A percentile compares a stretch with the other conserved stretches of the same genome.
phyloP scores from a whole-genome alignment of 92 coral and sea anemone genomes.

The Bergia puertoricense region DNA sequence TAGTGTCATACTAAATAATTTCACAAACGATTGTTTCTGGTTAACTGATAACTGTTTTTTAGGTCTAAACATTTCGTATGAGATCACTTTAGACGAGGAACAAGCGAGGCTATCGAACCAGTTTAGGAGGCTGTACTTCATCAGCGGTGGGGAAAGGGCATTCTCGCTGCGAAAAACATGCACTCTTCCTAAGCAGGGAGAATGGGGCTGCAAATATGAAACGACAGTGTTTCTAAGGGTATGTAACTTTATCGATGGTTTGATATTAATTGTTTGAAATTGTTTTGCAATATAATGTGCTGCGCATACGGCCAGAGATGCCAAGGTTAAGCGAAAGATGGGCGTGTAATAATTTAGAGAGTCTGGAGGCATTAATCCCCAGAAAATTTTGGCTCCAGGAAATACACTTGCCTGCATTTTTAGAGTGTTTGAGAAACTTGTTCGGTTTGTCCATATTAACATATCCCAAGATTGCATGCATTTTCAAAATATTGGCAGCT shows the following conservation, averaged over 20 bases:
- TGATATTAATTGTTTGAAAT: neutral
- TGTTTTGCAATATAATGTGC: neutral
- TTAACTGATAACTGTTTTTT: neutral
- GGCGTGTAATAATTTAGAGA: no score
- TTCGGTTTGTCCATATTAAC: no score
- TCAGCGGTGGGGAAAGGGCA: neutral
- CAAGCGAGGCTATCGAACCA: conserved; percentile 29
- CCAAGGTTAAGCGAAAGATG: no score
- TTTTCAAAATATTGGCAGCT: no score
- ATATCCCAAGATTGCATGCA: no score
- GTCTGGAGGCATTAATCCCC: no score
- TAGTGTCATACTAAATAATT: neutral
- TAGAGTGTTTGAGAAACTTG: no score
- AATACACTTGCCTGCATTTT: no score
- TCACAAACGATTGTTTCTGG: neutral
- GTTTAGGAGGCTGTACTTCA: conserved; percentile 33
- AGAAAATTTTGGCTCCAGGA: no score
- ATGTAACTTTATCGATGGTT: neutral
- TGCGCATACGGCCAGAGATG: neutral
- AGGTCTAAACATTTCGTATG: conserved; percentile 24
- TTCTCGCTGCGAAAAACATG: neutral
- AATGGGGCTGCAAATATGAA: conserved; percentile 13
- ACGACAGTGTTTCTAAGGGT: conserved; percentile 20
- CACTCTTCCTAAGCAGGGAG: conserved; percentile 3
- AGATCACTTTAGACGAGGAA: conserved; percentile 21